A percentile compares a stretch with the other conserved stretches of the same genome.
Evolutionary conservation across 2,797 vertebrate species (phyloP).

Genomic region (Liasis olivaceus): DNA sequence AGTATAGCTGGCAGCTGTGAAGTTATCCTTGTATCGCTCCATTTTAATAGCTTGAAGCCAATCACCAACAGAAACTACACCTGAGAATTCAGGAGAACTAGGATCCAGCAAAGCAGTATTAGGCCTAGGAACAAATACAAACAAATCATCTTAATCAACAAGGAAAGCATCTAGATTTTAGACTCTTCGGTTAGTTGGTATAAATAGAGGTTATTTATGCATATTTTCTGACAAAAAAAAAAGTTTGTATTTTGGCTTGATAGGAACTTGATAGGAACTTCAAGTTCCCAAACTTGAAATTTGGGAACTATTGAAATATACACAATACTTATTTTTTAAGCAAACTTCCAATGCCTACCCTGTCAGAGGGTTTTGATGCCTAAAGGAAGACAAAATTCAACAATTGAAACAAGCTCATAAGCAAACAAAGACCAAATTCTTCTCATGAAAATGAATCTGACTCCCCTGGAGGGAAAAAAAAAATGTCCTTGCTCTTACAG

Average conservation of each 20-base stretch:
- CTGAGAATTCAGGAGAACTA: slow-evolving; percentile 85
- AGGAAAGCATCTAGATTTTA: background rate
- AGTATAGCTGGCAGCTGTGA: slow-evolving; percentile 92
- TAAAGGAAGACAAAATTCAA: background rate
- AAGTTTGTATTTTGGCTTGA: background rate
- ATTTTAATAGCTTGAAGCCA: slow-evolving; percentile 98
- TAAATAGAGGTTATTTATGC: background rate
- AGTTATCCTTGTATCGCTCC: slow-evolving; percentile 97
- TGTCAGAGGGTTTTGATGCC: background rate
- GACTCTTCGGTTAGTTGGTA: background rate
- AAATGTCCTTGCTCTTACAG: too few relatives aligned
- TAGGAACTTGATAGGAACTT: background rate
- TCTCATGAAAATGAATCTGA: too few relatives aligned
- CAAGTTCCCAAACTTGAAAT: background rate
- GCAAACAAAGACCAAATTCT: too few relatives aligned
- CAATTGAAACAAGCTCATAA: too few relatives aligned
- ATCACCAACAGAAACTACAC: slow-evolving; percentile 89
- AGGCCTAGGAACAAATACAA: slow-evolving; percentile 75
- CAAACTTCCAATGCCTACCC: background rate
- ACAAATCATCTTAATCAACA: background rate
- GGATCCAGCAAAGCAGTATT: slow-evolving; percentile 92
- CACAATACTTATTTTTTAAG: background rate
- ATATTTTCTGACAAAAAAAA: background rate
- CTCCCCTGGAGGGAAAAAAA: too few relatives aligned
- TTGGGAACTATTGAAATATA: background rate